Evolutionary conservation across 2,113 vertebrate species (phyloP), one percentile per base, ranked within the genome.

Genomic region (Stictonetta naevosa): DNA sequence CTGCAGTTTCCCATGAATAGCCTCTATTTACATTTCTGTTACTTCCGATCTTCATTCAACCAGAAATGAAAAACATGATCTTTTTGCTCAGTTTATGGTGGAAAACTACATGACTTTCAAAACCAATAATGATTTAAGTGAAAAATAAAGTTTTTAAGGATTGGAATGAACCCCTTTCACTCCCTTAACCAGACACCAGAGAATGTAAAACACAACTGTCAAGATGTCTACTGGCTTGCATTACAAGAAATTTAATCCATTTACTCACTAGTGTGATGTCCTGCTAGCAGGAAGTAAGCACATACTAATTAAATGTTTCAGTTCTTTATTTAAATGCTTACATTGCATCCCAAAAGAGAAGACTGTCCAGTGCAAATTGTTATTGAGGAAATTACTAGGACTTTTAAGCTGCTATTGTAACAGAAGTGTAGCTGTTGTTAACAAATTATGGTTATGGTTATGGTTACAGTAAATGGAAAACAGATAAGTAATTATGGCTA

Each of bases 161-260:
- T 88, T 88, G 73, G 84, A 95, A 96, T 97, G 88, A 78, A 96
- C 88, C 67, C 76, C 83, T 82, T 31, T 23, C 64, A 94, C 96
- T 97, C 90, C 10, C 56, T 96, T 97, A 98, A 97, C 90, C 94
- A 95, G 90, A 94, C 76, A 97, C 83, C 89, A 93, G 88, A 98
- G 95, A 95, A 95, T 71, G 64, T 96, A 96, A 97, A 97, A 92
- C 50, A 83, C 75, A 96, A 95, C 88, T 97, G 83, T 94, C 91
- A 96, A 91, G 88, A 93, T 95, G 78, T 90, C 74, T 96, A 66
- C 84, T 55, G 31, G 48, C 38, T 96, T 92, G 71, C 4, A 2
- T 88, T 95, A 81, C 59, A 83, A 92, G 78, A 90, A 97, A 91
- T 85, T 94, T 96, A 96, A 97, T 98, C 95, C 94, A 86, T 97